Conservation (phyloP, 1,140 invertebrate species). For the Heliconius hermathena region DNA sequence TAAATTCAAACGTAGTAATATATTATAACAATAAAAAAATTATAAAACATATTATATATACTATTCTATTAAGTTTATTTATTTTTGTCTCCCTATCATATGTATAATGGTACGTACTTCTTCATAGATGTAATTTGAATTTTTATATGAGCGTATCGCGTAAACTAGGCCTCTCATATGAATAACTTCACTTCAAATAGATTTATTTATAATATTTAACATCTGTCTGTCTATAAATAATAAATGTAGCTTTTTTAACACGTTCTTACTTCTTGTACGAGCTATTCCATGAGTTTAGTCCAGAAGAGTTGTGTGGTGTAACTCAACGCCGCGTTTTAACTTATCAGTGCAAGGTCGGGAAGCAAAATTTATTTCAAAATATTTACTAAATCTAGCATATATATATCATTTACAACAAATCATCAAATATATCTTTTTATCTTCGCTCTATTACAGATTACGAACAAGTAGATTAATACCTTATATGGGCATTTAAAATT, state of each 20-base stretch:
- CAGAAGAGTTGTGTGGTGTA: too few species aligned
- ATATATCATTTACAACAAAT: too few species aligned
- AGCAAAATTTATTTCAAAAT: too few species aligned
- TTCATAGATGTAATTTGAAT: constrained; percentile 7
- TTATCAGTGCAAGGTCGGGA: too few species aligned
- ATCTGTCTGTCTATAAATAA: neutral
- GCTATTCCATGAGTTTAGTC: too few species aligned
- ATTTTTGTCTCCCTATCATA: neutral
- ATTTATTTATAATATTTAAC: neutral
- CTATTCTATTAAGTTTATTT: neutral
- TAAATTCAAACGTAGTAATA: too few species aligned
- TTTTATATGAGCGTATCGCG: neutral
- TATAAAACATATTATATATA: neutral
- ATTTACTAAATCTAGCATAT: too few species aligned
- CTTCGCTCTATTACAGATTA: too few species aligned
- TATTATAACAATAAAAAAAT: neutral
- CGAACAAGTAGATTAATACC: too few species aligned
- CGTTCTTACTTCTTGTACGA: too few species aligned
- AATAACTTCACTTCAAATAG: neutral
- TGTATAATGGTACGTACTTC: neutral
- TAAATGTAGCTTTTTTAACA: neutral
- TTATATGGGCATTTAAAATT: too few species aligned
- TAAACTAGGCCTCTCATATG: neutral
- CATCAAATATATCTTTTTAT: too few species aligned
- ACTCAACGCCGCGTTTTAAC: neutral